These are phyloP conservation scores for Polydrusus tereticollis DNA, from an alignment of 2,888 invertebrate species.

Conservation along the genomic window DNA sequence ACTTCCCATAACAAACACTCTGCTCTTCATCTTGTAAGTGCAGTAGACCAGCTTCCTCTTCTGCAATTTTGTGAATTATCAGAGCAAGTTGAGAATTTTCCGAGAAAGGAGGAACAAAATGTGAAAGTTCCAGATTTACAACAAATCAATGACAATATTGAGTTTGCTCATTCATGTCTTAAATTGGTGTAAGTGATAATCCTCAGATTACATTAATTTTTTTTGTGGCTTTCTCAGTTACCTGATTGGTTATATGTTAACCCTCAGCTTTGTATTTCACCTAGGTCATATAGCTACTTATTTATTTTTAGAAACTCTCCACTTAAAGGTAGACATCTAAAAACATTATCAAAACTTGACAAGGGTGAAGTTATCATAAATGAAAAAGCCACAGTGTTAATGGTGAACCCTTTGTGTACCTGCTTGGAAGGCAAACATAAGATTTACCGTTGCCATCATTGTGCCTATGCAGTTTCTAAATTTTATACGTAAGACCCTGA, in stretches of 20 bases:
- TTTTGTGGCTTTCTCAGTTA: neutral
- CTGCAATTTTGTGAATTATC: slow-evolving; percentile 48
- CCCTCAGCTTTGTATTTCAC: no score
- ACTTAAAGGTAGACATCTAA: slow-evolving; percentile 48
- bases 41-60: slow-evolving; percentile 7
- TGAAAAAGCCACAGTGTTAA: slow-evolving; percentile 53
- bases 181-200: slow-evolving; percentile 44
- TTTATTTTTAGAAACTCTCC: slow-evolving; percentile 11
- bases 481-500: slow-evolving; percentile 51
- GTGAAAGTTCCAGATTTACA: slow-evolving; percentile 28
- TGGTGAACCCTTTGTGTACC: slow-evolving; percentile 52
- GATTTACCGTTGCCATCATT: slow-evolving; percentile 56
- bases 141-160: slow-evolving; percentile 37
- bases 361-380: slow-evolving; percentile 49
- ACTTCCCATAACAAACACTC: neutral
- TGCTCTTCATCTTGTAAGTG: neutral
- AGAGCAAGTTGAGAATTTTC: slow-evolving; percentile 25
- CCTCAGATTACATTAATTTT: neutral
- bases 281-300: no score
- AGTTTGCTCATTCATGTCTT: slow-evolving; percentile 41
- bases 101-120: slow-evolving; percentile 42
- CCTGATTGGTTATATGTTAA: neutral
- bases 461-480: slow-evolving; percentile 47
- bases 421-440: slow-evolving; percentile 45
- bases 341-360: slow-evolving; percentile 44